A percentile compares a stretch with the other conserved stretches of the same genome.
These are phyloP conservation scores for Corvus hawaiiensis DNA, from an alignment of 2,113 vertebrate genomes.

Conservation along the genomic window DNA sequence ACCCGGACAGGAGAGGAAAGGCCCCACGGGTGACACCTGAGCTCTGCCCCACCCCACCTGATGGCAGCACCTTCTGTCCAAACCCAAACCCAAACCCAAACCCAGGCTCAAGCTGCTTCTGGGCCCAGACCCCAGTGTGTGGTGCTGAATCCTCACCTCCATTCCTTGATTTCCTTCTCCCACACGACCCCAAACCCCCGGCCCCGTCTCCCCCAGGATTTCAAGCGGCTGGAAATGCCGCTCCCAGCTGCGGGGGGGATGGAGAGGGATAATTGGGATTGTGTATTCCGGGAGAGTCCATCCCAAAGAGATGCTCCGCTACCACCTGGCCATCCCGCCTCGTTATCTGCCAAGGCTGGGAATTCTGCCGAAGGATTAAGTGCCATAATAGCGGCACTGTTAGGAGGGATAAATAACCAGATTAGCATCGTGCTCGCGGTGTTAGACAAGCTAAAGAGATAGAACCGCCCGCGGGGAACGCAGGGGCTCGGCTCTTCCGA, in stretches of 20 bases:
- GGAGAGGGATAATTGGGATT: neutral
- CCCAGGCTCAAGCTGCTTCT: accelerated
- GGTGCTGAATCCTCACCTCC: accelerated
- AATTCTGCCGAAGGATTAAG: conserved; percentile 46
- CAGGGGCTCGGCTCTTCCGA: neutral
- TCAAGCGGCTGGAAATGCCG: neutral
- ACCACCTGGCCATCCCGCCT: conserved; percentile 25
- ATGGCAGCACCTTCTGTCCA: neutral
- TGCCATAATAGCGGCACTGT: conserved; percentile 20
- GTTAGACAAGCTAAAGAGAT: conserved; percentile 37
- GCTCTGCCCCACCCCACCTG: neutral
- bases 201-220: neutral
- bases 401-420: conserved; percentile 40
- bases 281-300: neutral
- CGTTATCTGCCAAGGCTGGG: conserved; percentile 32
- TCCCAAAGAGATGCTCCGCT: neutral
- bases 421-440: conserved; percentile 17
- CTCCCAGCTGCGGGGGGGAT: neutral
- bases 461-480: conserved; percentile 16
- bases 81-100: neutral
- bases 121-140: accelerated
- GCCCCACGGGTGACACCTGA: accelerated
- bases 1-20: conserved; percentile 69
- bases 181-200: no score
- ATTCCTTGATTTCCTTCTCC: neutral